phyloP scores from a whole-genome alignment of 1,140 invertebrate species.

The Dinothrombium tinctorium region DNA sequence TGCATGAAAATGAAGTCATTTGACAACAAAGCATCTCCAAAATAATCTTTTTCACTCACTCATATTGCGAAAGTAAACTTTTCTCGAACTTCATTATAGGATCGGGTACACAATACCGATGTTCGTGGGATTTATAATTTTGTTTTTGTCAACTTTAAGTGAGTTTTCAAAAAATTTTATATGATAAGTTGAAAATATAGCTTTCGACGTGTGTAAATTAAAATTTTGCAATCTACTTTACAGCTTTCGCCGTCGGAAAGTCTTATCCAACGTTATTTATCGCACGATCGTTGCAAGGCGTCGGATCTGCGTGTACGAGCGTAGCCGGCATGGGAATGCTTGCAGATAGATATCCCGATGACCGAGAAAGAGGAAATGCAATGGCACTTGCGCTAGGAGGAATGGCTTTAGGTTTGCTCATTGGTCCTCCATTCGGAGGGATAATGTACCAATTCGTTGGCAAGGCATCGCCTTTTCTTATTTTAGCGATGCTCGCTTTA shows the following conservation, averaged over 20 bases:
- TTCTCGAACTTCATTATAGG: too few species aligned
- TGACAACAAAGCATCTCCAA: too few species aligned
- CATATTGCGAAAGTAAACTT: too few species aligned
- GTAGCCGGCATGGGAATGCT: conserved; percentile 97
- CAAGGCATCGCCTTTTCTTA: conserved; percentile 84
- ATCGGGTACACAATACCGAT: conserved; percentile 98
- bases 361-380: conserved; percentile 82
- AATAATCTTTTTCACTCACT: too few species aligned
- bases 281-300: conserved; percentile 75
- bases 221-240: conserved; percentile 15
- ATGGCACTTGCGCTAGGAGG: conserved; percentile 95
- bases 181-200: background rate
- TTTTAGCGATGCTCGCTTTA: conserved; percentile 68
- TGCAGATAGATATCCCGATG: conserved; percentile 75
- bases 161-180: conserved; percentile 23
- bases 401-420: conserved; percentile 75
- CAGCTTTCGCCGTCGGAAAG: conserved; percentile 85
- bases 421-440: conserved; percentile 83
- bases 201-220: background rate
- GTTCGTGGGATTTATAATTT: conserved; percentile 93
- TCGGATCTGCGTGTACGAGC: conserved; percentile 87
- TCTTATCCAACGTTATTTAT: conserved; percentile 73
- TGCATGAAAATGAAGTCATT: too few species aligned
- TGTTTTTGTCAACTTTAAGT: conserved; percentile 95
- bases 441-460: conserved; percentile 96